These are phyloP conservation scores for Pseudonaja textilis DNA, from an alignment of 2,113 vertebrate species.

Conservation along the genomic window DNA sequence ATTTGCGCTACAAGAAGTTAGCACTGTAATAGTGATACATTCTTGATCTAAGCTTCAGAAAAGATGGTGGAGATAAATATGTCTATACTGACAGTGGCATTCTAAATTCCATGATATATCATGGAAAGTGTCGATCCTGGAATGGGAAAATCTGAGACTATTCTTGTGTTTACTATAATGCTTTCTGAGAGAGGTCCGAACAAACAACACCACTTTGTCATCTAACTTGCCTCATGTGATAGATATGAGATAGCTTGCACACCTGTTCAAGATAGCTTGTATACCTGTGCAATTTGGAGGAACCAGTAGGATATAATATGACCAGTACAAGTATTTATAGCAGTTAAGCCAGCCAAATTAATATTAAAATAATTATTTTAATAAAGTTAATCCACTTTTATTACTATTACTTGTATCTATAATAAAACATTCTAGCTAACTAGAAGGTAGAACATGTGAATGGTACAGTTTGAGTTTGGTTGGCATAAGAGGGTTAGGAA, in stretches of 20 bases:
- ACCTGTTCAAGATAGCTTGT: background rate
- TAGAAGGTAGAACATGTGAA: background rate
- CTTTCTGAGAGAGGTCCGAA: background rate
- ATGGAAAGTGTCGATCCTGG: background rate
- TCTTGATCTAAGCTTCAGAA: background rate
- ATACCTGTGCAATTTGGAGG: background rate
- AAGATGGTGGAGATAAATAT: background rate
- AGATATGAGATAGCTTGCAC: background rate
- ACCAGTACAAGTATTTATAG: background rate
- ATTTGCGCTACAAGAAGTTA: background rate
- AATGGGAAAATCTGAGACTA: background rate
- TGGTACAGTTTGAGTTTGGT: background rate
- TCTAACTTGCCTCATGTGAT: background rate
- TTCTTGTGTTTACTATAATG: background rate
- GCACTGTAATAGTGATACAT: background rate
- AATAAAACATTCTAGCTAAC: background rate
- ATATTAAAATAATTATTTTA: background rate
- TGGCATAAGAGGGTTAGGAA: background rate
- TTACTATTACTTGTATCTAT: background rate
- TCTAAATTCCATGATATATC: background rate
- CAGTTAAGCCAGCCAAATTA: background rate
- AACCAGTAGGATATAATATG: background rate
- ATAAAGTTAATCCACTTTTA: background rate
- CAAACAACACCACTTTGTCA: background rate
- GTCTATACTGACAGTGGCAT: background rate